These are phyloP conservation scores for Phytoseiulus persimilis DNA, from an alignment of 2,888 invertebrate species.

Conservation along the genomic window DNA sequence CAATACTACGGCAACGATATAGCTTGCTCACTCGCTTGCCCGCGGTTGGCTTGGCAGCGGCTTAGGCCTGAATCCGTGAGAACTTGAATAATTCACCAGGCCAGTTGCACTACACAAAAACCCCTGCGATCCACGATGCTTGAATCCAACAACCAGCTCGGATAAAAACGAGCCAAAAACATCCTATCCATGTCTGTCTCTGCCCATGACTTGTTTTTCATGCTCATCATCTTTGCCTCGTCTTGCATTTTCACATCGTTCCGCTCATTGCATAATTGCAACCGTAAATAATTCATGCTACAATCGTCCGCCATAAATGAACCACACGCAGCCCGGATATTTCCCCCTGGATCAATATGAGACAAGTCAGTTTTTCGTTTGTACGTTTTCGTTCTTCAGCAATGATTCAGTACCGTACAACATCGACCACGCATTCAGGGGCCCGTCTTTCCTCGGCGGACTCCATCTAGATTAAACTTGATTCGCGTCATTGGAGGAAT, in stretches of 20 bases:
- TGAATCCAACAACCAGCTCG: not conserved
- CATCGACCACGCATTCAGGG: too few species aligned
- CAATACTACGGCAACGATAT: not conserved
- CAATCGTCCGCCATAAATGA: not conserved
- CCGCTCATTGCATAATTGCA: not conserved
- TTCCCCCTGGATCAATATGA: not conserved
- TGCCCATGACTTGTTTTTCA: not conserved
- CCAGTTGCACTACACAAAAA: conserved; percentile 5
- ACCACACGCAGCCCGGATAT: not conserved
- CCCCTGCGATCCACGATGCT: not conserved
- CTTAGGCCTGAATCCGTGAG: not conserved
- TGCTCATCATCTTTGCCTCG: not conserved
- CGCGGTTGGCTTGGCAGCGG: not conserved
- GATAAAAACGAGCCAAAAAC: not conserved
- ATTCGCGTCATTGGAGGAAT: too few species aligned
- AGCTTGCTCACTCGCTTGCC: not conserved
- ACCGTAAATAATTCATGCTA: not conserved
- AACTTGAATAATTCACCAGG: not conserved
- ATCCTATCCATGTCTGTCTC: not conserved
- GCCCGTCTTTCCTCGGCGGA: too few species aligned
- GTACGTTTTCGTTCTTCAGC: too few species aligned
- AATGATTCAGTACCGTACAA: too few species aligned
- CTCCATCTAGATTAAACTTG: too few species aligned
- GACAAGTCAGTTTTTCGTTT: too few species aligned
- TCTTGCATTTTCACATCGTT: not conserved